A percentile compares a stretch with the other conserved stretches of the same genome.
phyloP scores from a whole-genome alignment of 2,113 vertebrate species.

The Parus major region DNA sequence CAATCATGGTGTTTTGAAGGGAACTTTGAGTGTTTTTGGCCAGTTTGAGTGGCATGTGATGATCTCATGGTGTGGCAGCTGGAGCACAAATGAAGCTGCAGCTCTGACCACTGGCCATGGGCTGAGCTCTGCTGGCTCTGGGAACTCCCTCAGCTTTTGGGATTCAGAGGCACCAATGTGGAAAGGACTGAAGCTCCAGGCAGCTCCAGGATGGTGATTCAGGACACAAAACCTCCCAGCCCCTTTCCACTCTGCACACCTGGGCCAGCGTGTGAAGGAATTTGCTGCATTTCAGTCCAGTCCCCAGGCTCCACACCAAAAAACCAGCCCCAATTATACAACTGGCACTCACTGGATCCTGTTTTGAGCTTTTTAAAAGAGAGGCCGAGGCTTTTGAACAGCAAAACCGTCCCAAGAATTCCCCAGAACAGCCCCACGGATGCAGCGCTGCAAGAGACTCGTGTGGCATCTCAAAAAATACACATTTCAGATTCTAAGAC shows the following conservation, averaged over 20 bases:
- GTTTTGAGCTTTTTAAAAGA: neutral
- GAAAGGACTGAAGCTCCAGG: neutral
- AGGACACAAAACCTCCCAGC: neutral
- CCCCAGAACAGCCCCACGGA: neutral
- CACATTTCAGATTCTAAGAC: neutral
- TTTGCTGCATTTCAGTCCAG: neutral
- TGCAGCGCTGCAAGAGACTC: neutral
- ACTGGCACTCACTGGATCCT: neutral
- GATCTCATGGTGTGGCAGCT: constrained; percentile 2
- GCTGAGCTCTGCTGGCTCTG: neutral
- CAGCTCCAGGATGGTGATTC: neutral
- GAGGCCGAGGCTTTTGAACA: neutral
- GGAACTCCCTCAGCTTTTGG: neutral
- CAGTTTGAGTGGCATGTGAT: neutral
- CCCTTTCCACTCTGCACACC: neutral
- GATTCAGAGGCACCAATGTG: fast-evolving
- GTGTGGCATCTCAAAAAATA: neutral
- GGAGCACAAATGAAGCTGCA: neutral
- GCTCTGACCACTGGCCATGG: fast-evolving
- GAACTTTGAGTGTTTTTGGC: neutral
- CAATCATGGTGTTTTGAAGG: neutral
- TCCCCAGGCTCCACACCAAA: neutral
- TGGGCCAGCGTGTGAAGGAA: neutral
- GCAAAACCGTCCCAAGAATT: neutral
- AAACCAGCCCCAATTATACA: neutral